phyloP scores from a whole-genome alignment of 2,888 invertebrate species.

The Antheraea yamamai region DNA sequence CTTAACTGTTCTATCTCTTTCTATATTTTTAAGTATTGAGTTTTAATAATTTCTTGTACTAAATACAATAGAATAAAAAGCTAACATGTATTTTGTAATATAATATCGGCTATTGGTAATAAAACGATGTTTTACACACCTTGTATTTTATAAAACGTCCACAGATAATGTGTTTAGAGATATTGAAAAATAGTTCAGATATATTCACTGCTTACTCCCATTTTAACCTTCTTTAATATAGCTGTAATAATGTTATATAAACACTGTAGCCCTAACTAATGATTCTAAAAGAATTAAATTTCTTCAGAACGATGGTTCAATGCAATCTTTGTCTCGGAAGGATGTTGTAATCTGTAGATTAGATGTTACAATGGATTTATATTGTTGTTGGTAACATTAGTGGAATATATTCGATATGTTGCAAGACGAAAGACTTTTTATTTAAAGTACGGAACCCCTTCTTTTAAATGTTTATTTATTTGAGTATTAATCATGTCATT shows the following conservation, averaged over 20 bases:
- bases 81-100: not conserved
- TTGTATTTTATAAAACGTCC: not conserved
- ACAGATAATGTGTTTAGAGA: not conserved
- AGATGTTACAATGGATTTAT: conserved; percentile 58
- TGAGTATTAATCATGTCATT: conserved; percentile 59
- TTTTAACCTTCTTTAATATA: conserved; percentile 64
- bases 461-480: conserved; percentile 29
- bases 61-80: not conserved
- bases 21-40: no score
- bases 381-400: conserved; percentile 69
- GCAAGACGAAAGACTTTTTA: conserved; percentile 71
- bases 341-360: conserved; percentile 58
- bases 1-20: no score
- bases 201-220: conserved; percentile 67
- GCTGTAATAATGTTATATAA: conserved; percentile 69
- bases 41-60: not conserved
- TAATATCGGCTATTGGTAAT: no score
- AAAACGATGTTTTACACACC: no score
- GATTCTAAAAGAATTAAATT: conserved; percentile 64
- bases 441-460: conserved; percentile 25
- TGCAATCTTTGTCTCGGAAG: conserved; percentile 79
- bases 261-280: conserved; percentile 69
- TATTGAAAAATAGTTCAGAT: not conserved
- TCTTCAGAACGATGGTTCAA: conserved; percentile 76
- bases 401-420: conserved; percentile 79